A percentile compares a stretch with the other conserved stretches of the same genome.
Conservation (phyloP, 2,113 vertebrate genomes). For the Meles meles region DNA sequence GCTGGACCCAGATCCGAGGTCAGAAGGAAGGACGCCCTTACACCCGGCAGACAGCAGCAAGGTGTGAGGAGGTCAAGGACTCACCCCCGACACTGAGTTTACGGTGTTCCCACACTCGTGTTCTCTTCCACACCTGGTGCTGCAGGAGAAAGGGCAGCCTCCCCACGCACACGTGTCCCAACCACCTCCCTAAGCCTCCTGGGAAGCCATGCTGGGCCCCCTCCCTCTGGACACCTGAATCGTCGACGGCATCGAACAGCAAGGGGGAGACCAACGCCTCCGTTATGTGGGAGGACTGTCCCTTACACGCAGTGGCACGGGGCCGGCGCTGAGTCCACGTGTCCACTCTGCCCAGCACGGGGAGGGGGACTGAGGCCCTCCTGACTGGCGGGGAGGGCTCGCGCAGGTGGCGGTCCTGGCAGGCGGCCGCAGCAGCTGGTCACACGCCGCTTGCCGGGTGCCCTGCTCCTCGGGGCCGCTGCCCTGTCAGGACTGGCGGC, state of each 20-base stretch:
- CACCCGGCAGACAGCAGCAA: not conserved
- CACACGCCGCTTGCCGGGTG: not conserved
- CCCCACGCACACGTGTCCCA: fast-evolving
- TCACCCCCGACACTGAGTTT: fast-evolving
- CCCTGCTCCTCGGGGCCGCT: fast-evolving
- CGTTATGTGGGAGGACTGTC: too few species aligned
- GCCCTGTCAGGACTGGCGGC: fast-evolving
- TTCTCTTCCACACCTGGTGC: not conserved
- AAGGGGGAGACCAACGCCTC: fast-evolving
- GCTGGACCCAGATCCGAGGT: fast-evolving
- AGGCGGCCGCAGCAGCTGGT: not conserved
- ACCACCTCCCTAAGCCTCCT: fast-evolving
- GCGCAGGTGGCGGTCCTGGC: not conserved
- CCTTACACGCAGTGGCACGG: not conserved
- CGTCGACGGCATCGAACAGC: fast-evolving
- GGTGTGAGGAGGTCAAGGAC: fast-evolving
- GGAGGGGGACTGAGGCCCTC: not conserved
- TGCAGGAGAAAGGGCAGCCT: not conserved
- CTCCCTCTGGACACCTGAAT: fast-evolving
- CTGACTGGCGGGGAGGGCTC: not conserved
- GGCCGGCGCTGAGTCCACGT: fast-evolving
- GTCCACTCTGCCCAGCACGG: not conserved
- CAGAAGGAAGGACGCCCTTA: not conserved
- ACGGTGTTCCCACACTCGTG: fast-evolving
- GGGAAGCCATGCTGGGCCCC: fast-evolving